Base-by-base conservation (phyloP, 2,797 vertebrate species). In the Clarias pachynema region DNA sequence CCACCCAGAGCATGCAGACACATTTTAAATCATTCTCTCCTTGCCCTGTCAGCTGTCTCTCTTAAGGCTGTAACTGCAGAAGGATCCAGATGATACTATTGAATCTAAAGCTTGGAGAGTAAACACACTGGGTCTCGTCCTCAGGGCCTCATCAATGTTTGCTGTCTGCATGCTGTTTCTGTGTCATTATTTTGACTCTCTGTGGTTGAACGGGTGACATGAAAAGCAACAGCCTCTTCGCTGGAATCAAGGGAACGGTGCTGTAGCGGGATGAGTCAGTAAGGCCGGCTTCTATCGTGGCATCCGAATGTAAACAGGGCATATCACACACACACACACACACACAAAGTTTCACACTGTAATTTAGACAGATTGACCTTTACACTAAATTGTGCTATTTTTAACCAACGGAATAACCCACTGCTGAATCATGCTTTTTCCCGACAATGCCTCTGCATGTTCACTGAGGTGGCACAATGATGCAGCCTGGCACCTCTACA, bases 111-210 rank as follows among this genome's bases (percentile, higher is more conserved):
- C 59, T 70, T 57, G 85, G 75, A 84, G 86, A 73, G 82, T 77
- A 84, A 87, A 87, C 65, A 88, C 68, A 84, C 56, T 56, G 37
- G 49, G 53, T 85, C 81, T 84, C 65, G 65, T 81, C 79, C 57
- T 81, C 81, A 63, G 79, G 62, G 65, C 80, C 72, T 72, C 53
- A 34, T 68, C 59, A 2, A 34, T 83, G 79, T 89, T 89, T 88
- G 87, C 88, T 88, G 75, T 86, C 86, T 86, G 83, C 44, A 31
- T 69, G 81, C 84, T 81, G 81, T 85, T 83, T 85, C 84, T n/a
- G 31, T 82, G 62, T 62, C 81, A 8, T 87, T 88, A 88, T 85
- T 89, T 84, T 85, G 78, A 85, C 84, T 87, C 74, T 68, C 62
- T 37, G 72, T 22, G 68, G 74, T 10, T 65, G 29, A 85, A 83